Evolutionary conservation across 2,888 invertebrate genomes (phyloP).

Genomic region (Leptinotarsa haldemani): DNA sequence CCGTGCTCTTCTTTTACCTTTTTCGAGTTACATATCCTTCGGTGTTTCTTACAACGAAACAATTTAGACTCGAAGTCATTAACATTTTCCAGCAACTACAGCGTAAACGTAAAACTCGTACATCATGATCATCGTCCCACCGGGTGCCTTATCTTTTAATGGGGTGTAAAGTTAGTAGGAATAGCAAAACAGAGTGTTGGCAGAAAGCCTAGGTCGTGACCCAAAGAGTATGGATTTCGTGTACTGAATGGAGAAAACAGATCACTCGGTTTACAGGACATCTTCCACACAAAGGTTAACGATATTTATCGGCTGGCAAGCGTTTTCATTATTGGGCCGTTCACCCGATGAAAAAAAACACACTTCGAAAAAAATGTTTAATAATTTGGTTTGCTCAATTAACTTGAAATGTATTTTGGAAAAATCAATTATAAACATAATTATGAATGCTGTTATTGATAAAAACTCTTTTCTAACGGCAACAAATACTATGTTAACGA

Average conservation of each 20-base stretch:
- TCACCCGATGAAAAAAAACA: neutral
- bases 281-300: slow-evolving; percentile 1
- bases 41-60: too few relatives aligned
- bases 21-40: too few relatives aligned
- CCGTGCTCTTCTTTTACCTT: too few relatives aligned
- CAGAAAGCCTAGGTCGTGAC: slow-evolving; percentile 1
- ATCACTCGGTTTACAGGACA: neutral
- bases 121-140: neutral
- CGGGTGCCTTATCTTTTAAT: slow-evolving; percentile 13
- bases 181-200: neutral
- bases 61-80: too few relatives aligned
- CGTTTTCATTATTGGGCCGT: neutral
- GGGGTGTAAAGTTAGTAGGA: slow-evolving; percentile 5
- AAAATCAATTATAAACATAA: neutral
- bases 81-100: neutral
- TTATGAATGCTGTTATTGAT: neutral
- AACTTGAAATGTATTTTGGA: too few relatives aligned
- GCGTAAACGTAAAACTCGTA: neutral
- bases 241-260: neutral
- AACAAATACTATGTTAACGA: neutral
- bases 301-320: neutral
- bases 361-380: too few relatives aligned
- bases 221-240: neutral
- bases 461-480: neutral
- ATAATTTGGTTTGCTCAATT: too few relatives aligned